A percentile compares a stretch with the other conserved stretches of the same genome.
Evolutionary conservation across 2,113 vertebrate species (phyloP).

Genomic region (Ondatra zibethicus): DNA sequence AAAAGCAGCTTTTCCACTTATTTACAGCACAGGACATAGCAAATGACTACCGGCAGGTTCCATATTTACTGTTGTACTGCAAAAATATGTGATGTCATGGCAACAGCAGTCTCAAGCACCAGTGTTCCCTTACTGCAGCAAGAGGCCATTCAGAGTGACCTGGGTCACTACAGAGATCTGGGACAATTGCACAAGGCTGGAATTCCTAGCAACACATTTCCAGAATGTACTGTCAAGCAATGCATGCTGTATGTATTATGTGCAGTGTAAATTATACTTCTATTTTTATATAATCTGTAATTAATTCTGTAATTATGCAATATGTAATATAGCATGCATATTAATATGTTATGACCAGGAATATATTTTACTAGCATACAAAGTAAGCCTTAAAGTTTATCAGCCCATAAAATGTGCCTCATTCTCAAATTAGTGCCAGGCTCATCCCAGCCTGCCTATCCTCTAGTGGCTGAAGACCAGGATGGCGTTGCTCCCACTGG

Average conservation of each 20-base stretch:
- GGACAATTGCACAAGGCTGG: background rate
- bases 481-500: background rate
- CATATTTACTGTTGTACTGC: background rate
- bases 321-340: background rate
- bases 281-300: conserved; percentile 10
- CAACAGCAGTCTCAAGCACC: background rate
- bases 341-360: background rate
- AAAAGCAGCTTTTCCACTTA: background rate
- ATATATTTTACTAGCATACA: background rate
- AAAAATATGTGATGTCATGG: background rate
- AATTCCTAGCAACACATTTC: background rate
- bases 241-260: background rate
- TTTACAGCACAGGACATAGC: background rate
- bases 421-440: background rate
- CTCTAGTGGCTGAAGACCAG: background rate
- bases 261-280: background rate
- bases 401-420: background rate
- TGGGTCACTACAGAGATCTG: background rate
- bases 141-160: background rate
- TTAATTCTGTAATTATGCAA: background rate
- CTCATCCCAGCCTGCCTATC: background rate
- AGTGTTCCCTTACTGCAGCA: background rate
- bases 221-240: background rate
- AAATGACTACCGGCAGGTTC: background rate
- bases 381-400: background rate